phyloP scores from a whole-genome alignment of 2,797 vertebrate species.

The Pteropus rufus region DNA sequence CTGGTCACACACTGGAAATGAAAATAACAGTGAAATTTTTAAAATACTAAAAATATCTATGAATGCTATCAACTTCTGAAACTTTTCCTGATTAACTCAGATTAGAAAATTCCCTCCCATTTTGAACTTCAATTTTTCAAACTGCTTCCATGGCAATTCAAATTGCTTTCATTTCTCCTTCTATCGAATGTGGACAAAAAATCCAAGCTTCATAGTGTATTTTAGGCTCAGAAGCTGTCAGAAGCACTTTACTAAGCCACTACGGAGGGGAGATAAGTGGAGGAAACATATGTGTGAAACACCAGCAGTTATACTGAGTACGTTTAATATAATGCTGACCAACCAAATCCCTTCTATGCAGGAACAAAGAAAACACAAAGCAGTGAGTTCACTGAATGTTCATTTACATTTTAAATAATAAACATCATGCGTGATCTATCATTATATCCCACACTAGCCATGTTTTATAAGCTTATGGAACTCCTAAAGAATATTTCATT shows the following conservation, averaged over 20 bases:
- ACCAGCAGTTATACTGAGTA: neutral
- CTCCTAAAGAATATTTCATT: slow-evolving; percentile 43
- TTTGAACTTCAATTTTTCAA: slow-evolving; percentile 31
- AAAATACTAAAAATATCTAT: slow-evolving; percentile 9
- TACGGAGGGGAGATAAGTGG: neutral
- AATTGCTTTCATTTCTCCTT: slow-evolving; percentile 11
- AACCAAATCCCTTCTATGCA: slow-evolving; percentile 1
- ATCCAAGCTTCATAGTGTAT: neutral
- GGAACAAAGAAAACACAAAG: neutral
- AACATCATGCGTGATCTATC: neutral
- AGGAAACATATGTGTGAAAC: slow-evolving; percentile 29
- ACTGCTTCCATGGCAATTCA: slow-evolving; percentile 7
- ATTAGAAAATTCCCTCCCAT: slow-evolving; percentile 23
- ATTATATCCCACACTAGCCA: neutral
- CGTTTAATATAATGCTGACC: slow-evolving; percentile 8
- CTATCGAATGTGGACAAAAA: slow-evolving; percentile 10
- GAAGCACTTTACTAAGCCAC: slow-evolving; percentile 38
- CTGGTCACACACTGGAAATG: neutral
- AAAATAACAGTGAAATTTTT: slow-evolving; percentile 25
- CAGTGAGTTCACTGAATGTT: slow-evolving; percentile 13
- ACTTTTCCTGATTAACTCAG: slow-evolving; percentile 51
- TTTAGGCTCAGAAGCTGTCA: slow-evolving; percentile 47
- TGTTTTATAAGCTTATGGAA: slow-evolving; percentile 45
- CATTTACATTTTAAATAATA: slow-evolving; percentile 48
- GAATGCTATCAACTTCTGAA: slow-evolving; percentile 47